phyloP scores from a whole-genome alignment of 2,888 invertebrate genomes.

The Archips xylosteana region DNA sequence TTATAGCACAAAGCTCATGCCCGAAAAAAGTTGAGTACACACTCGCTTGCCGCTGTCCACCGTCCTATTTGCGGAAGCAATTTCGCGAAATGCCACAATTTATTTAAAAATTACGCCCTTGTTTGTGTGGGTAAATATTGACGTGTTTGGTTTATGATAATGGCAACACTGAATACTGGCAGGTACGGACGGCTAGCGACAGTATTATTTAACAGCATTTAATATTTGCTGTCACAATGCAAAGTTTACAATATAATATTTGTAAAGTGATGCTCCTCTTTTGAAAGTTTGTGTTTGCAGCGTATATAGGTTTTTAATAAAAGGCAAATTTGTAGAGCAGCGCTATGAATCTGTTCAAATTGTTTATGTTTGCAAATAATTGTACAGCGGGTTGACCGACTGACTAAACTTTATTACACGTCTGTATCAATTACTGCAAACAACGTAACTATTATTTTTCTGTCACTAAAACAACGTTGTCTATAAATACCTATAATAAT shows the following conservation, averaged over 20 bases:
- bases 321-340: conserved; percentile 77
- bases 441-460: neutral
- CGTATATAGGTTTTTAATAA: conserved; percentile 80
- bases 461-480: neutral
- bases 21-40: conserved; percentile 77
- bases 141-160: conserved; percentile 86
- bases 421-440: conserved; percentile 15
- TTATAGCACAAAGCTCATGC: conserved; percentile 63
- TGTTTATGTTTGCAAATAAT: conserved; percentile 42
- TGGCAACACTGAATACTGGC: conserved; percentile 83
- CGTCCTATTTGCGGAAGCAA: conserved; percentile 83
- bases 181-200: conserved; percentile 77
- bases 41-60: conserved; percentile 74
- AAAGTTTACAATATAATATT: conserved; percentile 84
- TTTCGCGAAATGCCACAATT: conserved; percentile 86
- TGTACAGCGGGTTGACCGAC: conserved; percentile 39
- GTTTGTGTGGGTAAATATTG: conserved; percentile 85
- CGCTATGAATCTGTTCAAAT: conserved; percentile 33
- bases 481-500: neutral
- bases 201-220: conserved; percentile 81
- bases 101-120: conserved; percentile 86
- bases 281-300: conserved; percentile 79
- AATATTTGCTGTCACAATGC: conserved; percentile 82
- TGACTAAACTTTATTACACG: conserved; percentile 27
- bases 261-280: conserved; percentile 82